Conservation (phyloP, 2,113 vertebrate genomes). For the Tapirus terrestris region DNA sequence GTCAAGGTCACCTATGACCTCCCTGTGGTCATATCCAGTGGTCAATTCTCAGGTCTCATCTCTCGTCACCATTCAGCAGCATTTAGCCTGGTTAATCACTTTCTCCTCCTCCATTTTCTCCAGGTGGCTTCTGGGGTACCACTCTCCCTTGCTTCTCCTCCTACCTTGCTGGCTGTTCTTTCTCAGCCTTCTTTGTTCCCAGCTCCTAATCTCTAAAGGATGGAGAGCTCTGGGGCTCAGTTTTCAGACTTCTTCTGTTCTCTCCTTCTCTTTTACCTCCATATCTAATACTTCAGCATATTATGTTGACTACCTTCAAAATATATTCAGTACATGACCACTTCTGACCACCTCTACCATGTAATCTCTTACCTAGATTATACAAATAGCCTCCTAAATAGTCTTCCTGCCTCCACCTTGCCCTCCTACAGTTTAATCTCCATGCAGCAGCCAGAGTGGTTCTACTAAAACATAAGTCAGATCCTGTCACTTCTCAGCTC, state of each 20-base stretch:
- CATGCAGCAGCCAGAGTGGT: background rate
- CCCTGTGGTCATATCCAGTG: background rate
- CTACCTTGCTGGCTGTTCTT: background rate
- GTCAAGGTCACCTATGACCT: background rate
- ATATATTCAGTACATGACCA: background rate
- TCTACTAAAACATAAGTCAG: conserved; percentile 2
- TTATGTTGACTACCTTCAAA: background rate
- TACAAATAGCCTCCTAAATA: background rate
- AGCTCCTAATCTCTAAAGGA: background rate
- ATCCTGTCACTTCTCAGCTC: background rate
- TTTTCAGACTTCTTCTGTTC: background rate
- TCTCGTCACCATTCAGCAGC: background rate
- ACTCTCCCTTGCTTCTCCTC: background rate
- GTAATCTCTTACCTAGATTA: background rate
- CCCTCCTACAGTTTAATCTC: background rate
- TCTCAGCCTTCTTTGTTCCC: background rate
- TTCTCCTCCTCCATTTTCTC: background rate
- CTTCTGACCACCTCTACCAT: background rate
- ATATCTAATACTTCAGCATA: background rate
- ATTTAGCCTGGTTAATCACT: background rate
- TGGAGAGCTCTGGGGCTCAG: background rate
- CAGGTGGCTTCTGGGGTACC: background rate
- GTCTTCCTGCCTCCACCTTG: background rate
- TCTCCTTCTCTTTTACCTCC: background rate
- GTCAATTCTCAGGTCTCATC: background rate